Percentiles rank a stretch among this genome's conserved stretches.
These are phyloP conservation scores for Clitarchus hookeri DNA, from an alignment of 2,888 invertebrate genomes.

Conservation along the genomic window DNA sequence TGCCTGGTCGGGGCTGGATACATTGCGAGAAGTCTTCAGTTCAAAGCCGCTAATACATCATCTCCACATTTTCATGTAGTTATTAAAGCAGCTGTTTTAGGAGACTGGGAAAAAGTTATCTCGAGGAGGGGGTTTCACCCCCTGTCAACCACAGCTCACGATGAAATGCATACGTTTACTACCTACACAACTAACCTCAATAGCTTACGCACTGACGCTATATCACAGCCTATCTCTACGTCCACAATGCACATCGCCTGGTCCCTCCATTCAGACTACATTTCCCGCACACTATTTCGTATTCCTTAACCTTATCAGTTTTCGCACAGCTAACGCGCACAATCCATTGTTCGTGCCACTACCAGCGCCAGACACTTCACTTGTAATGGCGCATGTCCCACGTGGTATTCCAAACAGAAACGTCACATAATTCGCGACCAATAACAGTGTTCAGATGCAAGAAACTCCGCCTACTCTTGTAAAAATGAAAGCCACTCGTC, in stretches of 20 bases:
- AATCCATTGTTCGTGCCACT: conserved; percentile 44
- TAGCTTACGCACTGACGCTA: conserved; percentile 2
- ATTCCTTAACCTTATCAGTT: conserved; percentile 43
- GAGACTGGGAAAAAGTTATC: conserved; percentile 10
- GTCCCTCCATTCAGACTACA: conserved; percentile 26
- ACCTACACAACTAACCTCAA: not conserved
- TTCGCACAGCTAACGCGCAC: conserved; percentile 44
- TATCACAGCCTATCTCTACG: conserved; percentile 21
- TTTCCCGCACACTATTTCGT: conserved; percentile 43
- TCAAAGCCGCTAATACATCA: conserved; percentile 38
- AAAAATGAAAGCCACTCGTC: conserved; percentile 47
- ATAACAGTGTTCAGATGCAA: conserved; percentile 33
- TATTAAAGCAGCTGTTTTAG: not conserved
- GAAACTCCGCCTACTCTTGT: conserved; percentile 46
- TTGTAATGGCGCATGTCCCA: conserved; percentile 45
- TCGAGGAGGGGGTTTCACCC: conserved; percentile 19
- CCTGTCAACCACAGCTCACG: not conserved
- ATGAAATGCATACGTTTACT: not conserved
- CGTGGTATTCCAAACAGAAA: conserved; percentile 43
- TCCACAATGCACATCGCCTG: conserved; percentile 22
- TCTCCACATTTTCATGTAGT: conserved; percentile 40
- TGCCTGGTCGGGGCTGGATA: conserved; percentile 78
- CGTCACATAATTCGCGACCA: conserved; percentile 42
- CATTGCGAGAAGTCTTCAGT: conserved; percentile 55
- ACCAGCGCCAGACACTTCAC: conserved; percentile 43